Percentiles rank a stretch among this genome's conserved stretches.
Evolutionary conservation across 2,113 vertebrate species (phyloP).

Genomic region (Meles meles): DNA sequence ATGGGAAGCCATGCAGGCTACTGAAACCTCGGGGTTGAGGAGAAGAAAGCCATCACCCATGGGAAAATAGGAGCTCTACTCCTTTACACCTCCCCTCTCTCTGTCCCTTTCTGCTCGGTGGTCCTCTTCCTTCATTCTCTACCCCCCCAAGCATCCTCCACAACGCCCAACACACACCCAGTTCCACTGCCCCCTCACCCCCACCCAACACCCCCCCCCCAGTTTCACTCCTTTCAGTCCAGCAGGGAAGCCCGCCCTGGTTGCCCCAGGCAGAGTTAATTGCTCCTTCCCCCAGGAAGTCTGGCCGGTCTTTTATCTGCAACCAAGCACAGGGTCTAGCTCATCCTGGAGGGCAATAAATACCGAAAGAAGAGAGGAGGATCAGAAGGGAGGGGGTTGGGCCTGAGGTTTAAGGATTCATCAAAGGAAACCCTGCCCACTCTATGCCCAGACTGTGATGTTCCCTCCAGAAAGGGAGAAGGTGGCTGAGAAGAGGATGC

Average conservation of each 20-base stretch:
- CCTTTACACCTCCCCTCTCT: background rate
- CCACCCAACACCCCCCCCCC: background rate
- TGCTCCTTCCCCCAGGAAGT: background rate
- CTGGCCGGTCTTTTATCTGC: background rate
- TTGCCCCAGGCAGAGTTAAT: background rate
- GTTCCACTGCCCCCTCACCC: fast-evolving
- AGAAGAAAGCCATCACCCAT: background rate
- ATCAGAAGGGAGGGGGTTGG: background rate
- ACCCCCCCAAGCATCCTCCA: background rate
- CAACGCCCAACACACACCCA: background rate
- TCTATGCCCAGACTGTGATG: background rate
- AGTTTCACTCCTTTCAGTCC: background rate
- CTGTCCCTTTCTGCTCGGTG: background rate
- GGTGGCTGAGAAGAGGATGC: background rate
- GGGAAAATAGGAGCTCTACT: background rate
- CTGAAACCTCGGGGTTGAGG: background rate
- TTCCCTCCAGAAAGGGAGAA: background rate
- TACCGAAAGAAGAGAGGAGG: background rate
- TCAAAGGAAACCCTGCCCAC: background rate
- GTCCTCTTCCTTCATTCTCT: background rate
- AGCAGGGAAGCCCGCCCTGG: background rate
- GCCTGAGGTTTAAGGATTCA: background rate
- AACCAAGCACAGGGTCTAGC: background rate
- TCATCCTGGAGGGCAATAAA: background rate
- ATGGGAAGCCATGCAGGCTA: background rate